Conservation (phyloP, 2,113 vertebrate genomes). For the Sardina pilchardus region DNA sequence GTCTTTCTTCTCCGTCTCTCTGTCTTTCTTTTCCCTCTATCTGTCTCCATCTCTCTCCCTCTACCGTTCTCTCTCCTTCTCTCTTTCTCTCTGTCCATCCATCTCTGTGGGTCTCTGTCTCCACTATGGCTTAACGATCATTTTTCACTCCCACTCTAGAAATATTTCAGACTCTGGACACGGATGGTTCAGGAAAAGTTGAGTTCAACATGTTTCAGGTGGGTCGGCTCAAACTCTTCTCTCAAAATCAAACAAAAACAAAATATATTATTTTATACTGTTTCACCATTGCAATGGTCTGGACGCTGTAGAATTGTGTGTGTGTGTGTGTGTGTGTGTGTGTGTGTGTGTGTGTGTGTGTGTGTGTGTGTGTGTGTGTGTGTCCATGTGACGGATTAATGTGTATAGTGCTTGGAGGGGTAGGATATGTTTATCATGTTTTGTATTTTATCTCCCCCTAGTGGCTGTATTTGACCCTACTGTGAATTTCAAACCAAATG, state of each 20-base stretch:
- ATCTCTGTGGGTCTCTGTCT: no score
- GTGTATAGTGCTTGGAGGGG: no score
- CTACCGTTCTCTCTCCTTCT: no score
- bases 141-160: constrained; percentile 58
- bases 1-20: no score
- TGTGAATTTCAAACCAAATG: constrained; percentile 38
- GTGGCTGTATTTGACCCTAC: constrained; percentile 61
- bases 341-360: no score
- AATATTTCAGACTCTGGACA: constrained; percentile 77
- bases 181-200: constrained; percentile 67
- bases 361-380: no score
- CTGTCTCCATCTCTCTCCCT: no score
- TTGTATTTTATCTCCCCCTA: constrained; percentile 51
- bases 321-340: neutral
- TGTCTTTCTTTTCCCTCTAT: no score
- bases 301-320: neutral
- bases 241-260: neutral
- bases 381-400: no score
- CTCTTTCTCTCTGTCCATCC: no score
- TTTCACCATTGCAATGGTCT: neutral
- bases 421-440: neutral
- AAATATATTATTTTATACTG: neutral
- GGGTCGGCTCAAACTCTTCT: neutral
- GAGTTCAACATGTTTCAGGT: constrained; percentile 74
- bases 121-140: neutral